Percentiles rank a stretch among this genome's conserved stretches.
Evolutionary conservation across 2,113 vertebrate species (phyloP).

Genomic region (Aldabrachelys gigantea): DNA sequence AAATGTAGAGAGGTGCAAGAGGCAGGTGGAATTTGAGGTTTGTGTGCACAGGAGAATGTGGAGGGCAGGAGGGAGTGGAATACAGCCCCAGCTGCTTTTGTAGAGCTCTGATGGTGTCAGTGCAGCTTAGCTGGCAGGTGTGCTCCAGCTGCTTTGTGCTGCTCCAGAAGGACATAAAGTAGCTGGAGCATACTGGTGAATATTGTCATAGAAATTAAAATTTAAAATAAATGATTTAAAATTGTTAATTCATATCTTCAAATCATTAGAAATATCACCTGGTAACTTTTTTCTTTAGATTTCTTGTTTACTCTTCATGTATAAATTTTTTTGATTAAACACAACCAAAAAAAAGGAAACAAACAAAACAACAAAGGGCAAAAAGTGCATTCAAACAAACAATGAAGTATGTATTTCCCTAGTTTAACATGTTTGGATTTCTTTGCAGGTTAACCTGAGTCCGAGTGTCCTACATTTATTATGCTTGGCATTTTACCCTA

Average conservation of each 20-base stretch:
- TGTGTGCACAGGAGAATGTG: rapidly evolving
- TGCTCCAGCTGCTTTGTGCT: not conserved
- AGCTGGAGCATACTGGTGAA: not conserved
- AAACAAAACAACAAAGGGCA: not conserved
- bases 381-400: not conserved
- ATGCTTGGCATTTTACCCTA: not conserved
- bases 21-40: not conserved
- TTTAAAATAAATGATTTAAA: not conserved
- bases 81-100: not conserved
- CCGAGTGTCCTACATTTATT: not conserved
- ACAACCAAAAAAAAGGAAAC: not conserved
- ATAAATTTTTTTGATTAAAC: not conserved
- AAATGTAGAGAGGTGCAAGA: not conserved
- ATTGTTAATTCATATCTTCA: not conserved
- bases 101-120: not conserved
- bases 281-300: not conserved
- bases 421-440: not conserved
- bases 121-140: not conserved
- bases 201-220: not conserved
- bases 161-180: not conserved
- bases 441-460: not conserved
- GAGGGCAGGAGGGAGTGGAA: not conserved
- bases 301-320: not conserved
- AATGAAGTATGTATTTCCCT: not conserved
- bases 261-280: not conserved